Conservation (phyloP, 2,797 vertebrate species). For the Amniataba percoides region DNA sequence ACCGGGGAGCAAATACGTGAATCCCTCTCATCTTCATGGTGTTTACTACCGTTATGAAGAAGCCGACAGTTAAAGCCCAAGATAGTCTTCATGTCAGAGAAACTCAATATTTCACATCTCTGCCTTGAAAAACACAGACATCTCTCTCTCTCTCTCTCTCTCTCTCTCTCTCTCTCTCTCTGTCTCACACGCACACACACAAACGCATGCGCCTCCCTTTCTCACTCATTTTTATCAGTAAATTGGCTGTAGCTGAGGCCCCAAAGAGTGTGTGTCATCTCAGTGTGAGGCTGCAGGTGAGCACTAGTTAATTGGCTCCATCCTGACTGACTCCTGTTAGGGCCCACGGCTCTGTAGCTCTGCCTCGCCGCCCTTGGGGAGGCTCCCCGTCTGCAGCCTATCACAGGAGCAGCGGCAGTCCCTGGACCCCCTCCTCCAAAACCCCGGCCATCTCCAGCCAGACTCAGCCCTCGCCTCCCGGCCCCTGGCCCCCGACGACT, state of each 20-base stretch:
- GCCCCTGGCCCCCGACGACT: conserved; percentile 42
- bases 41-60: conserved; percentile 63
- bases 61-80: conserved; percentile 67
- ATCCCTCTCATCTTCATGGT: conserved; percentile 64
- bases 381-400: conserved; percentile 67
- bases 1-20: conserved; percentile 50
- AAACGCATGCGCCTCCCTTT: conserved; percentile 19
- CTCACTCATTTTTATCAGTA: conserved; percentile 73
- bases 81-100: conserved; percentile 69
- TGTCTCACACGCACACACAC: background rate
- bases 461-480: conserved; percentile 58
- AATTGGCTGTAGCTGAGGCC: conserved; percentile 76
- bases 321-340: conserved; percentile 76
- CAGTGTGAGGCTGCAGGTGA: conserved; percentile 85
- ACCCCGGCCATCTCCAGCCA: conserved; percentile 34
- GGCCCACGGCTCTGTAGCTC: conserved; percentile 69
- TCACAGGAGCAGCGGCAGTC: conserved; percentile 75
- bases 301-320: conserved; percentile 87
- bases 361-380: conserved; percentile 66
- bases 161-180: conserved; percentile 10
- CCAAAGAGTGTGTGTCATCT: conserved; percentile 74
- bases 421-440: conserved; percentile 51
- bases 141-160: conserved; percentile 10
- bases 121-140: conserved; percentile 15
- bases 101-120: conserved; percentile 69